These are phyloP conservation scores for Troglohyphantes excavatus DNA, from an alignment of 2,888 invertebrate species.

Conservation along the genomic window DNA sequence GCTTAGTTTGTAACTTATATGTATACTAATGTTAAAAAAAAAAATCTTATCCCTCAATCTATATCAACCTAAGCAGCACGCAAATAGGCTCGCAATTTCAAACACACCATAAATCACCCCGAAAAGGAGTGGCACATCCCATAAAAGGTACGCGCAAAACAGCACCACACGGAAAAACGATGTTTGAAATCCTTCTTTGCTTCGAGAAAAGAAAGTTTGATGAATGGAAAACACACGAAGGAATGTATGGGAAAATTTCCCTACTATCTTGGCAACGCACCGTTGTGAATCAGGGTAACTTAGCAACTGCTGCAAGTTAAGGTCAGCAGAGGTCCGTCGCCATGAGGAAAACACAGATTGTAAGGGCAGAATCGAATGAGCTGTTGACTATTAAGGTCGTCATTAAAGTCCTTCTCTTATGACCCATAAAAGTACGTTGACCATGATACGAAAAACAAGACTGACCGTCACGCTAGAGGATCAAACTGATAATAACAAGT, in stretches of 20 bases:
- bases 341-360: conserved; percentile 56
- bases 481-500: not conserved
- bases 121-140: not conserved
- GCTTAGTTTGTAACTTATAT: too few species aligned
- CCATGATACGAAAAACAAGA: conserved; percentile 13
- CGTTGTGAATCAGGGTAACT: conserved; percentile 62
- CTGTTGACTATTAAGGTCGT: conserved; percentile 57
- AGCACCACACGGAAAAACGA: conserved; percentile 1
- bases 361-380: not conserved
- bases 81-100: not conserved
- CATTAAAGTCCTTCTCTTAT: conserved; percentile 44
- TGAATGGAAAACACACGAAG: conserved; percentile 58
- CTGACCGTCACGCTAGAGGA: conserved; percentile 40
- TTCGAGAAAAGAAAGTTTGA: conserved; percentile 41
- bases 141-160: conserved; percentile 11
- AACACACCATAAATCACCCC: conserved; percentile 16
- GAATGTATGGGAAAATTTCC: conserved; percentile 62
- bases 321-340: conserved; percentile 53
- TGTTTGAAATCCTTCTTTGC: conserved; percentile 21
- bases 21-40: too few species aligned
- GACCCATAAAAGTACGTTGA: conserved; percentile 48
- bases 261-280: conserved; percentile 68
- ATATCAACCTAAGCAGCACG: not conserved
- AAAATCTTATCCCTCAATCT: too few species aligned
- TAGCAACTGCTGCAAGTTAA: conserved; percentile 60